These are phyloP conservation scores for Dicycla oo DNA, from an alignment of 2,888 invertebrate genomes.

Conservation along the genomic window DNA sequence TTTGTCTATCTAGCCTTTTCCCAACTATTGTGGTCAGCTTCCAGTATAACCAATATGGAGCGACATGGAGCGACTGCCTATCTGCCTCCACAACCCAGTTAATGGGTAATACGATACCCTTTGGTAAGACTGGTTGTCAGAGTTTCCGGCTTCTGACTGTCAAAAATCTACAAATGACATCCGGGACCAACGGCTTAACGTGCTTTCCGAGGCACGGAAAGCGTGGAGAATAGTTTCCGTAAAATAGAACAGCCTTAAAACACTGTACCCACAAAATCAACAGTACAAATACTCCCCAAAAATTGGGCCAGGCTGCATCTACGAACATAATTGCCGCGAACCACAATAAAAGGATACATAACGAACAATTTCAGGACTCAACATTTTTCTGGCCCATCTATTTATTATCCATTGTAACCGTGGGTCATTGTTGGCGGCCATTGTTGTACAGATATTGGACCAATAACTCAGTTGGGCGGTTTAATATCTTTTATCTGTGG, in stretches of 20 bases:
- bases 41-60: too few relatives aligned
- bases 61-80: too few relatives aligned
- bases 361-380: conserved; percentile 59
- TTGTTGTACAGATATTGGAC: conserved; percentile 83
- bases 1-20: not conserved
- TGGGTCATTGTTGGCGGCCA: conserved; percentile 72
- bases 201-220: not conserved
- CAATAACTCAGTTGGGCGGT: conserved; percentile 81
- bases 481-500: conserved; percentile 75
- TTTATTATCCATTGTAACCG: conserved; percentile 79
- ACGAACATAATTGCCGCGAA: conserved; percentile 48
- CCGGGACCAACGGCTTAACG: not conserved
- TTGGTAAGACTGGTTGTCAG: not conserved
- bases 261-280: conserved; percentile 37
- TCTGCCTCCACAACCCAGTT: too few relatives aligned
- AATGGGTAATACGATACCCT: too few relatives aligned
- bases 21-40: too few relatives aligned
- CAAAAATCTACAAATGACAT: not conserved
- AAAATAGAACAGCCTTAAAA: conserved; percentile 8
- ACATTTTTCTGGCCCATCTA: conserved; percentile 69
- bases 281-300: conserved; percentile 23
- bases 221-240: not conserved
- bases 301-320: conserved; percentile 37
- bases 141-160: not conserved
- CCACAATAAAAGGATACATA: conserved; percentile 63